Base-by-base conservation (phyloP, 2,888 invertebrate species). In the Marasmarcha lunaedactyla region DNA sequence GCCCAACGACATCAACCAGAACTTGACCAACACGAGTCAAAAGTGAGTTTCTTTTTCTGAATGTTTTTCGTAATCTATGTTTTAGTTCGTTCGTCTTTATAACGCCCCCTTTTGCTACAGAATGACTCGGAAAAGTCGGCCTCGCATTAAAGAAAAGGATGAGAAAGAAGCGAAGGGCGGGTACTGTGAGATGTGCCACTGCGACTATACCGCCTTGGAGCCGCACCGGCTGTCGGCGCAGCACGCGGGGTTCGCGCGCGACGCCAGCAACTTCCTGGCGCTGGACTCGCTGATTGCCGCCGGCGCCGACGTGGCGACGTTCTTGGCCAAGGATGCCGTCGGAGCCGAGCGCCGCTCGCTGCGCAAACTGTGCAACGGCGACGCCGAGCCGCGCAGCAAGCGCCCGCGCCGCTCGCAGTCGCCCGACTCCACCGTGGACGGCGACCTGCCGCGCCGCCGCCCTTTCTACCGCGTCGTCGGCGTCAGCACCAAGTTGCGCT, bases 101-200 rank as follows among this genome's bases (percentile, higher is more conserved):
- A n/a, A n/a, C n/a, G n/a, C n/a, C n/a, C 20, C 7, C 7, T 7
- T 30, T 30, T 36, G 11, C 55, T 74, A 46, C 69, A 87, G 85
- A 70, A 87, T 87, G 86, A 86, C 86, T 44, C 74, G 85, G 50
- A 85, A 84, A 55, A 77, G 73, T 52, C 68, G 79, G 10, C 78
- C 77, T 5, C 67, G 79, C 36, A 67, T 77, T 39, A 81, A 79
- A 45, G 84, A 83, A 40, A 70, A 63, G 37, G 72, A 76, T 40
- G 77, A 77, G 39, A 71, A 71, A 45, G 79, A 77, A 45, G 55
- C 55, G 27, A 72, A 71, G 42, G 86, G 86, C 34, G 93, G 93
- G 12, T 92, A 90, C 59, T 93, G 92, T 76, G 92, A 93, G 73
- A 90, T 93, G 67, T 93, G 93, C 68, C 90, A 90, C 59, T 74